Base-by-base conservation (phyloP, 2,797 vertebrate genomes). In the Pangasius djambal region DNA sequence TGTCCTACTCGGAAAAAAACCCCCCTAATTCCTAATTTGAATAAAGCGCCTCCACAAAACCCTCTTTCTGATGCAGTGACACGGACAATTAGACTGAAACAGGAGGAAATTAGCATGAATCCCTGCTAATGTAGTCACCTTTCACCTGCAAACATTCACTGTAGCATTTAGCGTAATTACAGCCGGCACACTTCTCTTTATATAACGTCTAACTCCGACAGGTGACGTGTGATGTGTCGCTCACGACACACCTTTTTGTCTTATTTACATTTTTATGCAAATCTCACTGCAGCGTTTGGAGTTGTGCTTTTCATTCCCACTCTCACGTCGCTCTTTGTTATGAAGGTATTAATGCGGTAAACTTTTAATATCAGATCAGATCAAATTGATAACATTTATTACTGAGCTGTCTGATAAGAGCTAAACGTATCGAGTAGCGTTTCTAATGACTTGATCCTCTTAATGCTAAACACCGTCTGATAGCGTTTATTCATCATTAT, bases 191-290 rank as follows among this genome's bases (percentile, higher is more conserved):
- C 28, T 57, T 83, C 65, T 50, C 87, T 69, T 55, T 50, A 25
- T 37, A 22, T 5, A 81, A 37, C 52, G n/a, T 22, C n/a, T 5
- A 20, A 12, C 52, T 59, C 52, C 8, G 78, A 81, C 78, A 81
- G 52, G 78, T 81, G 78, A 81, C 78, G 52, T 20, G 28, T n/a
- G 77, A 31, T 55, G 75, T 20, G 77, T 55, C 50, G 10, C 77
- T 81, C 78, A 57, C n/a, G 6, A 22, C 78, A 81, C 78, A 59
- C 52, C 48, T 55, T 65, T 87, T 67, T 37, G 6, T 15, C n/a
- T 55, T 81, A 69, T 87, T 82, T 87, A 69, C 63, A 87, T 82
- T 69, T 81, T 57, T 55, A 69, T 87, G 75, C 61, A 50, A 87
- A 87, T 87, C 61, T 50, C 44, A 3, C 31, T 55, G 44, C 61